Conservation (phyloP, 2,113 vertebrate species). For the Sarotherodon lohbergeri region DNA sequence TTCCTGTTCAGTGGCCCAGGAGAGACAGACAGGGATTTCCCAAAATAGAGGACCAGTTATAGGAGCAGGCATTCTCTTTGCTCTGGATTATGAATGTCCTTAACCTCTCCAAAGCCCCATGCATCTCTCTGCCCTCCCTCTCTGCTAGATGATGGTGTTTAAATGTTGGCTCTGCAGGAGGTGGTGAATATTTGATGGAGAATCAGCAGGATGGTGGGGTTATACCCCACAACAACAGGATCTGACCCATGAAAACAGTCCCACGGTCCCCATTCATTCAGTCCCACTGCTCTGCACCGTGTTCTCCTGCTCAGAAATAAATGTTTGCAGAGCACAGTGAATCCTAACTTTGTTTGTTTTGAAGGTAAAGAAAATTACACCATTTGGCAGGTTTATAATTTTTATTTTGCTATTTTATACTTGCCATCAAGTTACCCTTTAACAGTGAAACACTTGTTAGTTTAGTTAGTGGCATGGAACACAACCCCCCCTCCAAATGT, state of each 20-base stretch:
- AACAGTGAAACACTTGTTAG: neutral
- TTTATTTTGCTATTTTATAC: neutral
- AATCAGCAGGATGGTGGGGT: constrained; percentile 27
- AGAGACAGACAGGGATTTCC: constrained; percentile 8
- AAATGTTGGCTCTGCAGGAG: constrained; percentile 55
- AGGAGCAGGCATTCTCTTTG: constrained; percentile 13
- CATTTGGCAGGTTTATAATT: neutral
- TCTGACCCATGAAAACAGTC: constrained; percentile 8
- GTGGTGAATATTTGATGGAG: constrained; percentile 64
- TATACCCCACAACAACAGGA: constrained; percentile 14
- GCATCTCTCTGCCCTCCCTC: neutral
- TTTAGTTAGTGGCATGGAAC: neutral
- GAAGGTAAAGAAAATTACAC: neutral
- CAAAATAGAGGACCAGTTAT: constrained; percentile 35
- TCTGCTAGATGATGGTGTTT: constrained; percentile 27
- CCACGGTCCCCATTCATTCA: neutral
- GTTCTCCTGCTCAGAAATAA: neutral
- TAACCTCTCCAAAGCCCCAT: constrained; percentile 28
- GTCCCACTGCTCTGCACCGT: neutral
- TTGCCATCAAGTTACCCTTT: rapidly evolving
- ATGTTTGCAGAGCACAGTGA: neutral
- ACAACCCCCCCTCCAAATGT: neutral
- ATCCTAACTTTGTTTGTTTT: neutral
- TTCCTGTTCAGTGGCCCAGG: neutral
- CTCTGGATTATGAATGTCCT: constrained; percentile 48